A percentile compares a stretch with the other conserved stretches of the same genome.
Evolutionary conservation across 2,797 vertebrate species (phyloP).

Genomic region (Carapus acus): DNA sequence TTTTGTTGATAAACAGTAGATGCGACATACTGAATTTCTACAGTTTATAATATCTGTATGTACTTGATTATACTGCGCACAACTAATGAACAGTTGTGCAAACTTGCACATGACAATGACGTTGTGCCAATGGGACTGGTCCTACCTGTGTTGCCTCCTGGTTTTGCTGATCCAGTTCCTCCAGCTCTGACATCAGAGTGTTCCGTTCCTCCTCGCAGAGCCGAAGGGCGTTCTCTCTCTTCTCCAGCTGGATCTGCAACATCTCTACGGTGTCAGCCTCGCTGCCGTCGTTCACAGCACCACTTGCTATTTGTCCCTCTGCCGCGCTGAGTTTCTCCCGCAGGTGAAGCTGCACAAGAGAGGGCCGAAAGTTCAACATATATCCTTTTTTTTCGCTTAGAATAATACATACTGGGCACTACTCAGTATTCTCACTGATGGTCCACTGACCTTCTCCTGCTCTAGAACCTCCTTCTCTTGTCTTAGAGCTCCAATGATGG

Average conservation of each 20-base stretch:
- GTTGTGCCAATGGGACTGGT: too few relatives aligned
- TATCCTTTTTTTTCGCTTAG: too few relatives aligned
- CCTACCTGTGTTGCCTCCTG: constrained; percentile 91
- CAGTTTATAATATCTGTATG: too few relatives aligned
- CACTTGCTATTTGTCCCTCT: constrained; percentile 45
- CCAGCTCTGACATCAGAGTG: constrained; percentile 79
- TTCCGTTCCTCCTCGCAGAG: constrained; percentile 78
- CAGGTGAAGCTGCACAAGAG: constrained; percentile 62
- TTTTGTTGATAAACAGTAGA: too few relatives aligned
- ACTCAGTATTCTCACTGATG: too few relatives aligned
- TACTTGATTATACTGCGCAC: too few relatives aligned
- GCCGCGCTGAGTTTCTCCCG: constrained; percentile 63
- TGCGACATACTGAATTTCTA: too few relatives aligned
- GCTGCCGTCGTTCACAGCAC: constrained; percentile 34
- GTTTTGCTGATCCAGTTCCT: constrained; percentile 92
- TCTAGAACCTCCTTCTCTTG: constrained; percentile 73
- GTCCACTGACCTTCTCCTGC: constrained; percentile 76
- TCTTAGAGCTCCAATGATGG: constrained; percentile 69
- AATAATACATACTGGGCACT: too few relatives aligned
- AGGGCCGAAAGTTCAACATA: too few relatives aligned
- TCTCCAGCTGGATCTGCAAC: constrained; percentile 75
- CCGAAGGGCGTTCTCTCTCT: constrained; percentile 72
- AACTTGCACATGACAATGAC: accelerated
- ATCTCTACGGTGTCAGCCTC: constrained; percentile 60
- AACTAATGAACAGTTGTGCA: too few relatives aligned